A percentile compares a stretch with the other conserved stretches of the same genome.
Evolutionary conservation across 2,113 vertebrate species (phyloP).

Genomic region (Cromileptes altivelis): DNA sequence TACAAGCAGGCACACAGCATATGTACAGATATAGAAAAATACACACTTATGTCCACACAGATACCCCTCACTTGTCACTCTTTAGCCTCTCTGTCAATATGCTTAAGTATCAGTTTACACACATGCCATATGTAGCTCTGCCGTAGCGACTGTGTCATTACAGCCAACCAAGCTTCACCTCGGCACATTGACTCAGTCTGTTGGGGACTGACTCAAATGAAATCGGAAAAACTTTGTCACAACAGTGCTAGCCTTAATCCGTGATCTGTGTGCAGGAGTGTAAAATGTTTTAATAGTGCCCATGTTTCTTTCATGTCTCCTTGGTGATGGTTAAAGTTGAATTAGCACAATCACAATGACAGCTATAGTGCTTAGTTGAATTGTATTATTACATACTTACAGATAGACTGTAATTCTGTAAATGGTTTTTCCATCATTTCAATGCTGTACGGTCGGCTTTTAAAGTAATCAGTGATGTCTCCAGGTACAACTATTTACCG

Average conservation of each 20-base stretch:
- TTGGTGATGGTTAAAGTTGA: background rate
- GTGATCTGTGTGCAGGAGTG: conserved; percentile 19
- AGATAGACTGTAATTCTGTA: background rate
- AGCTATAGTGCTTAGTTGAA: background rate
- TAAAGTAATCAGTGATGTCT: background rate
- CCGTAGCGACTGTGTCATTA: conserved; percentile 20
- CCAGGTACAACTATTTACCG: background rate
- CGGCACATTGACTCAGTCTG: conserved; percentile 42
- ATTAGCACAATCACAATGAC: background rate
- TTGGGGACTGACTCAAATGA: conserved; percentile 29
- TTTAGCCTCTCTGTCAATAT: conserved; percentile 31
- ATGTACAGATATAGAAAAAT: background rate
- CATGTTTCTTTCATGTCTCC: background rate
- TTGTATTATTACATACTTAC: background rate
- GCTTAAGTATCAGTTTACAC: conserved; percentile 22
- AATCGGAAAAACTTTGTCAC: conserved; percentile 36
- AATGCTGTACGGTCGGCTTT: background rate
- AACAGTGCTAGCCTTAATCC: conserved; percentile 7
- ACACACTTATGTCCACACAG: background rate
- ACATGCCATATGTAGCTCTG: conserved; percentile 37
- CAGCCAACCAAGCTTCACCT: conserved; percentile 40
- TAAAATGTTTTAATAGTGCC: conserved; percentile 10
- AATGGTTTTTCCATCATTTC: background rate
- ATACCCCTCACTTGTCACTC: background rate
- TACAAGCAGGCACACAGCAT: background rate